Evolutionary conservation across 2,888 invertebrate species (phyloP), one percentile per base, ranked within the genome.

Genomic region (Siphlonurus alternatus): DNA sequence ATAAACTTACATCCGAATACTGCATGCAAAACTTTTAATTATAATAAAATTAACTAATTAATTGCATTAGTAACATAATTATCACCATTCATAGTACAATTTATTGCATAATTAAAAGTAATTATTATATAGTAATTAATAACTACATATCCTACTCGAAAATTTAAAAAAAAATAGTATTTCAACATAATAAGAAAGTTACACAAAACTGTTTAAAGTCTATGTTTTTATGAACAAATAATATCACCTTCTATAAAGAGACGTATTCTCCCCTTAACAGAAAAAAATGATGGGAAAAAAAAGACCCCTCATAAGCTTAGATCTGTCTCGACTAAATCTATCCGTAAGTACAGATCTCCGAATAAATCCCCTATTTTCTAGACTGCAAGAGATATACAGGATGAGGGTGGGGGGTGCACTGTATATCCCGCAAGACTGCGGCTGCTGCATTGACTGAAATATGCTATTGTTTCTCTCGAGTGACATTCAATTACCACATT

Each of bases 401-500:
- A n/a, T n/a, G n/a, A n/a, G n/a, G n/a, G n/a, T n/a, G n/a, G n/a
- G n/a, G n/a, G n/a, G n/a, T n/a, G n/a, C 38, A 10, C 38, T 38
- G 38, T 56, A 5, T 22, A 10, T 20, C 56, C 20, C 56, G 56
- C 7, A 18, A 7, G 5, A 56, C n/a, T n/a, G 53, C 53, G 10
- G 53, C 56, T 20, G 5, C n/a, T n/a, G 5, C 5, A 7, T 20
- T 59, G 60, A 61, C 51, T 64, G 64, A 64, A 64, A 64, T 64
- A 64, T 61, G 59, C 62, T 54, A 62, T 64, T 64, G 64, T 64
- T 62, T 64, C 62, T 25, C 25, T 20, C 64, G 38, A 61, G 61
- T 62, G 64, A 64, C 64, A 54, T 56, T 61, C 61, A 64, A 64
- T 64, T 64, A 64, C 61, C 25, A 25, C 60, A 56, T 56, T 56